These are phyloP conservation scores for Trichopria drosophilae DNA, from an alignment of 2,888 invertebrate genomes.

Conservation along the genomic window DNA sequence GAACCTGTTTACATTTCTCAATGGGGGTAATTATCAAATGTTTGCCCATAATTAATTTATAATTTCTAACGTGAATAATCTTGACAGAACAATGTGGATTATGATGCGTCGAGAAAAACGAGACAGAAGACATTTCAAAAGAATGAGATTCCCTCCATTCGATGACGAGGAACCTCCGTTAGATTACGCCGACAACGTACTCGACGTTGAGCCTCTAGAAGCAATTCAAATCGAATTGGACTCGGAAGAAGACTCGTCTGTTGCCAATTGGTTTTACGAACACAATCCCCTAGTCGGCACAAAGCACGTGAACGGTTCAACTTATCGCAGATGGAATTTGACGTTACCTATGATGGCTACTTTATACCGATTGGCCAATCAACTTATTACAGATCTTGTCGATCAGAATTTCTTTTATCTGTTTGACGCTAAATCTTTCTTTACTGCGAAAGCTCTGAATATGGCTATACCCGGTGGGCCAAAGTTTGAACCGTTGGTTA, in stretches of 20 bases:
- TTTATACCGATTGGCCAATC: slow-evolving; percentile 95
- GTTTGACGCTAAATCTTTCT: slow-evolving; percentile 99
- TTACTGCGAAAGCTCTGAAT: slow-evolving; percentile 98
- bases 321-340: slow-evolving; percentile 96
- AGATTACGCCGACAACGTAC: slow-evolving; percentile 98
- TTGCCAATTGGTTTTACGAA: slow-evolving; percentile 98
- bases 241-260: slow-evolving; percentile 87
- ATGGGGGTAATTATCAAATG: slow-evolving; percentile 77
- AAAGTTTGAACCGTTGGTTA: slow-evolving; percentile 98
- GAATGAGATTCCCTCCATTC: slow-evolving; percentile 99
- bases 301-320: slow-evolving; percentile 92
- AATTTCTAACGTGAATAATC: slow-evolving; percentile 5
- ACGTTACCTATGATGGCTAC: slow-evolving; percentile 97
- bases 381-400: slow-evolving; percentile 94
- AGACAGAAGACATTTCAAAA: slow-evolving; percentile 96
- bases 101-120: slow-evolving; percentile 99
- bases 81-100: slow-evolving; percentile 94
- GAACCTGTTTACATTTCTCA: slow-evolving; percentile 99
- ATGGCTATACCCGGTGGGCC: slow-evolving; percentile 99
- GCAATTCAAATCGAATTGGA: slow-evolving; percentile 99
- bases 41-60: not conserved
- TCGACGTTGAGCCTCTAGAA: slow-evolving; percentile 98
- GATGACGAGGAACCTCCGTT: slow-evolving; percentile 99
- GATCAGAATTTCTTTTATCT: slow-evolving; percentile 99
- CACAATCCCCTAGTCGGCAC: slow-evolving; percentile 94